Percentiles rank a stretch among this genome's conserved stretches.
Conservation (phyloP, 2,113 vertebrate species). For the Seriola aureovittata region DNA sequence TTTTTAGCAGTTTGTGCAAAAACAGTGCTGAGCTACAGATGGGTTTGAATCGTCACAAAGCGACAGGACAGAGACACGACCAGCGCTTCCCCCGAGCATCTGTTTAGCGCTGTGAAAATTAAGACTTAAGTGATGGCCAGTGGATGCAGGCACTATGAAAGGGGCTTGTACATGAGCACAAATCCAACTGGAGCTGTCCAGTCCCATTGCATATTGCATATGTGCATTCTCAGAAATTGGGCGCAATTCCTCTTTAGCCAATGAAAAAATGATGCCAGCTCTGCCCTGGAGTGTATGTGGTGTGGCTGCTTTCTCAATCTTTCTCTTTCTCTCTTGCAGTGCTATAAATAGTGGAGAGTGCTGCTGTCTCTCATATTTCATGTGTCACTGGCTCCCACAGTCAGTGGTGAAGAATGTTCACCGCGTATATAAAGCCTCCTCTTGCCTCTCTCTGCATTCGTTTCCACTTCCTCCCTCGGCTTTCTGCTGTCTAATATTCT, state of each 20-base stretch:
- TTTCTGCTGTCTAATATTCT: constrained; percentile 13
- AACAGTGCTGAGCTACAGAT: constrained; percentile 48
- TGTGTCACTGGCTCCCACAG: constrained; percentile 82
- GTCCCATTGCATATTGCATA: constrained; percentile 25
- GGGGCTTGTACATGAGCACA: neutral
- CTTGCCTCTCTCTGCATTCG: constrained; percentile 56
- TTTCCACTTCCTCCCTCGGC: constrained; percentile 52
- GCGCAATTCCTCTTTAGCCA: constrained; percentile 46
- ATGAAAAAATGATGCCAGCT: constrained; percentile 65
- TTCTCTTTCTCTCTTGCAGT: constrained; percentile 58
- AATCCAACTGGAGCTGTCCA: constrained; percentile 12
- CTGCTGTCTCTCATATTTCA: constrained; percentile 85
- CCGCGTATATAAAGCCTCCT: constrained; percentile 57
- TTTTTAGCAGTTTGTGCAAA: constrained; percentile 60
- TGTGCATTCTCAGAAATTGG: constrained; percentile 41
- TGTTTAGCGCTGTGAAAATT: constrained; percentile 50
- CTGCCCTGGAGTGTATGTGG: constrained; percentile 67
- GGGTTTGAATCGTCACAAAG: constrained; percentile 54
- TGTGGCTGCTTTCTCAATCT: constrained; percentile 60
- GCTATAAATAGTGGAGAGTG: constrained; percentile 82
- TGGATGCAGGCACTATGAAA: neutral
- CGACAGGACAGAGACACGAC: constrained; percentile 46
- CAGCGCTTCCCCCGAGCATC: constrained; percentile 41
- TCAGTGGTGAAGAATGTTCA: constrained; percentile 73
- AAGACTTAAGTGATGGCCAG: constrained; percentile 5